Percentiles rank a stretch among this genome's conserved stretches.
phyloP scores from a whole-genome alignment of 2,797 vertebrate species.

The Melanotaenia pygmaea region DNA sequence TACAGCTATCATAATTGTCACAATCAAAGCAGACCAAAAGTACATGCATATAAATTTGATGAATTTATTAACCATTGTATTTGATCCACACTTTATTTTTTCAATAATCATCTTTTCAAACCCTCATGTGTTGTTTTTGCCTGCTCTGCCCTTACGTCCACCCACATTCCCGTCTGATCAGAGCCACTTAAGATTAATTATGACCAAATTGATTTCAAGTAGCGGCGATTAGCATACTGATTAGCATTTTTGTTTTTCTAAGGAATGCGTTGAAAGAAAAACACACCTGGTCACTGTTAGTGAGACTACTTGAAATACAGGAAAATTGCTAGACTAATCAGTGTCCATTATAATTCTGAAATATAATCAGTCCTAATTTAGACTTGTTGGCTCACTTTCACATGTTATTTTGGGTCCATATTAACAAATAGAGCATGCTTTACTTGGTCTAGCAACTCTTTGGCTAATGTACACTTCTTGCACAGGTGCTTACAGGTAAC shows the following conservation, averaged over 20 bases:
- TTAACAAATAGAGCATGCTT: background rate
- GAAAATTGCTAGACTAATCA: constrained; percentile 33
- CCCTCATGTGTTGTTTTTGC: constrained; percentile 1
- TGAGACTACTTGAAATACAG: constrained; percentile 2
- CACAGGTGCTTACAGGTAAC: too few species aligned
- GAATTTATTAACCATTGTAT: constrained; percentile 35
- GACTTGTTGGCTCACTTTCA: background rate
- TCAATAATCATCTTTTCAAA: constrained; percentile 19
- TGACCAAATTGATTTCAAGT: constrained; percentile 52
- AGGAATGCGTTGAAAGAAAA: constrained; percentile 36
- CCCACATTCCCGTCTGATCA: constrained; percentile 59
- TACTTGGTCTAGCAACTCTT: background rate
- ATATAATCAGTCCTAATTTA: constrained; percentile 27
- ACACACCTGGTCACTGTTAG: constrained; percentile 53
- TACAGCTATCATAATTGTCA: constrained; percentile 25
- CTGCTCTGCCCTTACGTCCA: constrained; percentile 20
- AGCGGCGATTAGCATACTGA: constrained; percentile 53
- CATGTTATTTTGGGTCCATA: background rate
- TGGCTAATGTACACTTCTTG: too few species aligned
- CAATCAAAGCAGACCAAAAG: constrained; percentile 30
- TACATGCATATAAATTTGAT: background rate
- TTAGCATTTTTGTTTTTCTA: constrained; percentile 35
- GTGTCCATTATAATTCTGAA: constrained; percentile 14
- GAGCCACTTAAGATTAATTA: constrained; percentile 64
- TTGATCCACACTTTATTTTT: constrained; percentile 28